Conservation (phyloP, 2,797 vertebrate species). For the Tenualosa ilisha region DNA sequence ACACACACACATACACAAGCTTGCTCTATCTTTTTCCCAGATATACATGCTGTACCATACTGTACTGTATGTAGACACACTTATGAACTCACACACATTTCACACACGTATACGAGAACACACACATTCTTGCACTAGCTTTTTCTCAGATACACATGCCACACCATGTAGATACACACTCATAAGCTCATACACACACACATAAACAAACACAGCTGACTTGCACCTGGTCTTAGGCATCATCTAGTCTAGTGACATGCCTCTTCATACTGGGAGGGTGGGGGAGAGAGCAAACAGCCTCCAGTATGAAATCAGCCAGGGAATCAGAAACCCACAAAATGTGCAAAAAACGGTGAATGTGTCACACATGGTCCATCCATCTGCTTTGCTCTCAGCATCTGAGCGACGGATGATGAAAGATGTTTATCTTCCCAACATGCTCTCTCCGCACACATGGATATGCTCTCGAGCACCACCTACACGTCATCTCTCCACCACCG, state of each 20-base stretch:
- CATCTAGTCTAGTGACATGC: conserved; percentile 27
- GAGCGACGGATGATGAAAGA: neutral
- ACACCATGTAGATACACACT: neutral
- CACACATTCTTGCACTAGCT: conserved; percentile 34
- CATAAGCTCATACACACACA: neutral
- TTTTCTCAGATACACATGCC: neutral
- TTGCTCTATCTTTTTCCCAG: conserved; percentile 21
- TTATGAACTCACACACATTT: neutral
- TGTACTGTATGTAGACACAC: neutral
- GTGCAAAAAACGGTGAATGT: neutral
- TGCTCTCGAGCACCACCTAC: neutral
- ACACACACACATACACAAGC: conserved; percentile 37
- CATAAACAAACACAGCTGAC: conserved; percentile 13
- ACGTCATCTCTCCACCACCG: neutral
- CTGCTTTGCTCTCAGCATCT: neutral
- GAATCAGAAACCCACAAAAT: neutral
- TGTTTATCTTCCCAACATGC: neutral
- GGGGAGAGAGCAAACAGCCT: neutral
- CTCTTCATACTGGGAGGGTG: neutral
- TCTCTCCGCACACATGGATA: neutral
- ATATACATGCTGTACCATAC: neutral
- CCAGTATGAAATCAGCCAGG: neutral
- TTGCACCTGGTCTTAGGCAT: conserved; percentile 28
- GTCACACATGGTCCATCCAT: conserved; percentile 19
- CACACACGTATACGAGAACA: conserved; percentile 30